Percentiles rank a stretch among this genome's conserved stretches.
These are phyloP conservation scores for Procambarus clarkii DNA, from an alignment of 1,140 invertebrate species.

Conservation along the genomic window DNA sequence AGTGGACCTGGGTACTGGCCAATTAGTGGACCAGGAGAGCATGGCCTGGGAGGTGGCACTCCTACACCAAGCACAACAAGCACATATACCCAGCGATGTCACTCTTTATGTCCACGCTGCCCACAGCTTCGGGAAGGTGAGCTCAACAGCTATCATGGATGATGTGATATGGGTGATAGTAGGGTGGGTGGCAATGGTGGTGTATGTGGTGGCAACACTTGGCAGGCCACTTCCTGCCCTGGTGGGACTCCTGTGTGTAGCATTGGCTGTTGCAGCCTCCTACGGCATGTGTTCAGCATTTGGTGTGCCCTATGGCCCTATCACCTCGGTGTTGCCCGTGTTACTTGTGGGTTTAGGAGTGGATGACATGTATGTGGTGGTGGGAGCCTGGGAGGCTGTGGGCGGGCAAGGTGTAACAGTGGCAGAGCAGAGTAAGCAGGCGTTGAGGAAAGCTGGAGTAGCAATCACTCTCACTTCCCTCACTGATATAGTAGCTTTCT, in stretches of 20 bases:
- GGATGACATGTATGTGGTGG: conserved; percentile 88
- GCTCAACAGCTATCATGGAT: conserved; percentile 76
- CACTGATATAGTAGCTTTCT: conserved; percentile 82
- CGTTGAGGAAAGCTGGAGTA: conserved; percentile 80
- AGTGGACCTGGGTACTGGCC: conserved; percentile 84
- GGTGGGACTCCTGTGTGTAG: conserved; percentile 83
- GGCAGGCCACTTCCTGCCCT: conserved; percentile 75
- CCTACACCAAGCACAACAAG: conserved; percentile 78
- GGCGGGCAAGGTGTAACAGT: conserved; percentile 74
- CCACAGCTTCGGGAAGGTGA: conserved; percentile 54
- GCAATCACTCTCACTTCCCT: conserved; percentile 83
- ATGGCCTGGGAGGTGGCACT: conserved; percentile 60
- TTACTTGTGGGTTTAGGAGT: conserved; percentile 87
- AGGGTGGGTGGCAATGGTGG: conserved; percentile 78
- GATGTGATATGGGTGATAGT: conserved; percentile 78
- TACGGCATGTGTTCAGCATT: conserved; percentile 84
- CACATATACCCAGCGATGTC: conserved; percentile 74
- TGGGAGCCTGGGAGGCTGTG: conserved; percentile 76
- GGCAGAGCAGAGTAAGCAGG: conserved; percentile 75
- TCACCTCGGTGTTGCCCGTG: conserved; percentile 88
- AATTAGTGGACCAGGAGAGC: conserved; percentile 79
- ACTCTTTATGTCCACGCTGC: conserved; percentile 23
- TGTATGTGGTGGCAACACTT: conserved; percentile 79
- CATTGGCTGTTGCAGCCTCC: conserved; percentile 83
- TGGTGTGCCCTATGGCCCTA: conserved; percentile 86